Percentiles rank a stretch among this genome's conserved stretches.
Conservation (phyloP, 2,888 invertebrate genomes). For the Caenorhabditis sp. region DNA sequence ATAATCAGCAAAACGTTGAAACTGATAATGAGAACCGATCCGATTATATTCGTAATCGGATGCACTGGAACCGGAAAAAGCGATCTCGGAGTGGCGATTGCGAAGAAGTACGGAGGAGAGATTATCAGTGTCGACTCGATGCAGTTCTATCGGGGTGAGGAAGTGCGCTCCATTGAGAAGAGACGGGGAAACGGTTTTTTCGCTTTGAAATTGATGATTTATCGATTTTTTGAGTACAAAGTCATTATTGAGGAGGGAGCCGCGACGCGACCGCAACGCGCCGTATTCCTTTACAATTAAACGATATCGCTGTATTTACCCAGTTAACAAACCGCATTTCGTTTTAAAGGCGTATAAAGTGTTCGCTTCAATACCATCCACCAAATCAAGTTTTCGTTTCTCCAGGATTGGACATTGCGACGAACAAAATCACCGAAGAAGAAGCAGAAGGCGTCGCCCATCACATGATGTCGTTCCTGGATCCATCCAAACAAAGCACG, state of each 20-base stretch:
- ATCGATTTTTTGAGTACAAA: too few species aligned
- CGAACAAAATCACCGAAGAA: conserved; percentile 87
- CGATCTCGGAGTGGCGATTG: conserved; percentile 94
- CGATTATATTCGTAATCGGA: conserved; percentile 91
- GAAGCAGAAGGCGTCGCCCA: conserved; percentile 90
- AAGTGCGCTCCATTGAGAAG: conserved; percentile 3
- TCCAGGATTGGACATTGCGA: conserved; percentile 80
- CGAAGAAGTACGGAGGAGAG: conserved; percentile 85
- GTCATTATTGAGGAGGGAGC: too few species aligned
- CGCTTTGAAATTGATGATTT: too few species aligned
- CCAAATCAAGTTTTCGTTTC: too few species aligned
- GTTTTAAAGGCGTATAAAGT: too few species aligned
- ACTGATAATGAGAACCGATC: conserved; percentile 35
- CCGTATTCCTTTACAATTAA: too few species aligned
- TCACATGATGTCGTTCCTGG: conserved; percentile 92
- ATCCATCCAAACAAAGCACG: conserved; percentile 86
- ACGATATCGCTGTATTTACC: too few species aligned
- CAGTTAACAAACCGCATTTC: too few species aligned
- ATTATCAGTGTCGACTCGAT: conserved; percentile 98
- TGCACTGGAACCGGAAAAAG: conserved; percentile 98
- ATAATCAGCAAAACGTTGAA: conserved; percentile 16
- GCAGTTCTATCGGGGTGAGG: conserved; percentile 94
- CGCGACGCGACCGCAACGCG: too few species aligned
- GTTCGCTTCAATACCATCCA: too few species aligned
- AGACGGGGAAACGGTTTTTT: too few species aligned